Evolutionary conservation across 2,113 vertebrate species (phyloP).

Genomic region (Menidia beryllina): DNA sequence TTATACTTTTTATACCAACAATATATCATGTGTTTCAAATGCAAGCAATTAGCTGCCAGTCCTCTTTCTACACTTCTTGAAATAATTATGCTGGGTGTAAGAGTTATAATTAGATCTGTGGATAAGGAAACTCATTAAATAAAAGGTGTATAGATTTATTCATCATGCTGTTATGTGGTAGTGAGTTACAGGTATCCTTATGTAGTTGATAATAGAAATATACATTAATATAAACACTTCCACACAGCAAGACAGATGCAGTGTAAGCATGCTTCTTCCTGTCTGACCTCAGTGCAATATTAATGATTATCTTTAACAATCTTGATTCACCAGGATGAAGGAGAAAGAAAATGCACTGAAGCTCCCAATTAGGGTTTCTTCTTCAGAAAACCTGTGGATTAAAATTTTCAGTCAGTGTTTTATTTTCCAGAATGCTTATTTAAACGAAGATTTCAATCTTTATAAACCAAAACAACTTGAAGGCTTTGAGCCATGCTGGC

Average conservation of each 20-base stretch:
- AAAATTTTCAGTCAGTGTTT: too few species aligned
- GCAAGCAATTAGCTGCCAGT: background rate
- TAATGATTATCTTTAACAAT: background rate
- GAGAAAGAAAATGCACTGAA: too few species aligned
- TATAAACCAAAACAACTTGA: background rate
- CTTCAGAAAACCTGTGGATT: too few species aligned
- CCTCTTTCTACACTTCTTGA: background rate
- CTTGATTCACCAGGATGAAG: background rate
- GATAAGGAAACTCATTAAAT: conserved; percentile 22
- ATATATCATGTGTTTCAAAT: background rate
- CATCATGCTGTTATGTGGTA: conserved; percentile 15
- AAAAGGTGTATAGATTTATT: conserved; percentile 20
- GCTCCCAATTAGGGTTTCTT: too few species aligned
- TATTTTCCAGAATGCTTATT: too few species aligned
- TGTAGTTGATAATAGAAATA: background rate
- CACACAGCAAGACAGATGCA: background rate
- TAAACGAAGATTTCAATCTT: background rate
- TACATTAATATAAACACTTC: background rate
- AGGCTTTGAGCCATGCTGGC: background rate
- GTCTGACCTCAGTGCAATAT: too few species aligned
- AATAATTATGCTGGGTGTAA: conserved; percentile 24
- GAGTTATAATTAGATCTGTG: conserved; percentile 3
- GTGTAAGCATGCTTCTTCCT: too few species aligned
- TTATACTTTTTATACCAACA: too few species aligned
- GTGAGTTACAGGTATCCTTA: conserved; percentile 17